Percentiles rank a stretch among this genome's conserved stretches.
These are phyloP conservation scores for Turritopsis dohrnii DNA, from an alignment of 30 jellyfish, hydroid and myxozoan genomes.

Conservation along the genomic window DNA sequence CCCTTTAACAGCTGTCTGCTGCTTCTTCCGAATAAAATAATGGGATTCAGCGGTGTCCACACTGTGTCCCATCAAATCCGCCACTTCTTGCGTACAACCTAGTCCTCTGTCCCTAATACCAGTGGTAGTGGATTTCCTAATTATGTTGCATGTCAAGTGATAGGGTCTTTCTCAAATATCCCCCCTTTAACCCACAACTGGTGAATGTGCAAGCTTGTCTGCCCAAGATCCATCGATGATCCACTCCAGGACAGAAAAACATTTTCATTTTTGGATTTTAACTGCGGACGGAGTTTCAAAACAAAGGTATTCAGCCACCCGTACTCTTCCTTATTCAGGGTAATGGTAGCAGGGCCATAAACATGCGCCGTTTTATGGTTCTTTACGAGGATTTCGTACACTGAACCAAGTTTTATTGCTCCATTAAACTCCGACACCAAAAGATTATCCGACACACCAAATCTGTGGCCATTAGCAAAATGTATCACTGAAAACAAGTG, in stretches of 20 bases:
- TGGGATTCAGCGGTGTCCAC: too few relatives aligned
- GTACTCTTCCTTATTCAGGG: too few relatives aligned
- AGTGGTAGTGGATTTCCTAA: background rate
- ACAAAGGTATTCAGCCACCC: background rate
- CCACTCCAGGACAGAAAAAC: conserved; percentile 1
- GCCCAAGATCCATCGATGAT: background rate
- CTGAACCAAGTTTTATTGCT: background rate
- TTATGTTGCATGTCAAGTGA: background rate
- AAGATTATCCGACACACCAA: conserved; percentile 1
- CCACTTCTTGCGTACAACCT: background rate
- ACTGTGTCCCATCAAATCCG: conserved; percentile 4
- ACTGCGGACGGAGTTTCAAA: background rate
- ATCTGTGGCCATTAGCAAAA: conserved; percentile 3
- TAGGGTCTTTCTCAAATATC: background rate
- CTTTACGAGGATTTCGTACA: background rate
- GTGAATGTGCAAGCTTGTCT: conserved; percentile 1
- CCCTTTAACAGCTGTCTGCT: background rate
- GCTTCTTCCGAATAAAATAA: background rate
- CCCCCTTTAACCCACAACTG: conserved; percentile 6
- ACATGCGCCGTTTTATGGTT: background rate
- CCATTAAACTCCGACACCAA: background rate
- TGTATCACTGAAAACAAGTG: background rate
- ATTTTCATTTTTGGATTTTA: background rate
- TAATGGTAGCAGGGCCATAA: too few relatives aligned
- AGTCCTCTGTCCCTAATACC: background rate